These are phyloP conservation scores for Leistus spinibarbis DNA, from an alignment of 2,888 invertebrate species.

Conservation along the genomic window DNA sequence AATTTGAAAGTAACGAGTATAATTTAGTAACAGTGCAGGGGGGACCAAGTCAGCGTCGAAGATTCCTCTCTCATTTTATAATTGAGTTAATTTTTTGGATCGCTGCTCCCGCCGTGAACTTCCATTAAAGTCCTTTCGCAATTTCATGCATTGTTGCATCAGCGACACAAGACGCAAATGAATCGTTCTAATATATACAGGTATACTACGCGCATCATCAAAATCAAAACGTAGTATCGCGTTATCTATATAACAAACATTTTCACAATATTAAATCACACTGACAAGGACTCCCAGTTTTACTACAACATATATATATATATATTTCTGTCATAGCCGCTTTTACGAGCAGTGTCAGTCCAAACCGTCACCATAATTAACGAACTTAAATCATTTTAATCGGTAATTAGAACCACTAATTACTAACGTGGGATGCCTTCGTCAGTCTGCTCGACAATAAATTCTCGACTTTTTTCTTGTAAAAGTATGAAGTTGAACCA, in stretches of 20 bases:
- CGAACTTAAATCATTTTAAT: constrained; percentile 20
- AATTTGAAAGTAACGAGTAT: neutral
- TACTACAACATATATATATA: neutral
- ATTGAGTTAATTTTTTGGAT: constrained; percentile 39
- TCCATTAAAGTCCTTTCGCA: constrained; percentile 8
- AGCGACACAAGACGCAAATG: constrained; percentile 14
- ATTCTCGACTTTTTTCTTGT: constrained; percentile 8
- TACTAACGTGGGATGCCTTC: constrained; percentile 9
- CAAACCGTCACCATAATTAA: constrained; percentile 19
- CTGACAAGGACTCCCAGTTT: neutral
- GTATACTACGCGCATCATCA: neutral
- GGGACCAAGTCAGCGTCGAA: neutral
- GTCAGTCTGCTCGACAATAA: constrained; percentile 17
- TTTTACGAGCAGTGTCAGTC: neutral
- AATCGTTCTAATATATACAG: neutral
- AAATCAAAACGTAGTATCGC: neutral
- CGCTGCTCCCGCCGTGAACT: constrained; percentile 16
- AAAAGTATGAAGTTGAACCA: neutral
- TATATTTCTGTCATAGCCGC: neutral
- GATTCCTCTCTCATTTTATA: neutral
- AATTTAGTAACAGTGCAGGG: neutral
- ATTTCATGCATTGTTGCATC: constrained; percentile 38
- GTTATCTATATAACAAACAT: neutral
- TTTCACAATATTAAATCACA: neutral
- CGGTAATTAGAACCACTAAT: constrained; percentile 28